Evolutionary conservation across 2,888 invertebrate species (phyloP), one percentile per base, ranked within the genome.

Genomic region (Oligia fasciuncula): DNA sequence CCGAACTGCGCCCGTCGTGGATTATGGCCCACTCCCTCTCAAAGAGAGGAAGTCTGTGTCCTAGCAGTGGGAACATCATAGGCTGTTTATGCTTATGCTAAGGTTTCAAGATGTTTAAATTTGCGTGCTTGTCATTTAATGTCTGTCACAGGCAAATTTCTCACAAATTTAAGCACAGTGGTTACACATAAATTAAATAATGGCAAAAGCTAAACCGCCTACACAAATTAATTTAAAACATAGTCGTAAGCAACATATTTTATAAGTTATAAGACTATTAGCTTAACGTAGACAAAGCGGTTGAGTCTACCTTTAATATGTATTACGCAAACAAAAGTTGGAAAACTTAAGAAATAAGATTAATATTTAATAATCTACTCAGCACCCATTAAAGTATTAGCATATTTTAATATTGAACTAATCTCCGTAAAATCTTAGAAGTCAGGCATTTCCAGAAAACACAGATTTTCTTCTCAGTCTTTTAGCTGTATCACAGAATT

Each of bases 321-420:
- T 29, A 79, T 17, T 17, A 17, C 57, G 9, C 23, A 8, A 49
- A 49, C 51, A 49, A 49, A 78, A 67, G 14, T 68, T 62, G 17
- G 4, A 35, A n/a, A 72, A 35, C 49, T 83, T 43, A 68, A 9
- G 1, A 79, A 83, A 72, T 71, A 29, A 66, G n/a, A 46, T 84
- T 72, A 68, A 81, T 81, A 68, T 79, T 84, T 81, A 71, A 85
- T 71, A 76, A 69, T 69, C 60, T 54, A 54, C 79, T 79, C 63
- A 49, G 73, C 40, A n/a, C 29, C 84, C 66, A 82, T 82, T 65
- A 70, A 70, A 84, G 73, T 74, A 74, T 78, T 79, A 75, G 74
- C 71, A 79, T 82, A 84, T 79, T 84, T 84, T 79, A 82, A 84
- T 84, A 84, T 40, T 57, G 17, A 80, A 75, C 80, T 77, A 66